Base-by-base conservation (phyloP, 2,888 invertebrate species). In the Cetonia aurata region DNA sequence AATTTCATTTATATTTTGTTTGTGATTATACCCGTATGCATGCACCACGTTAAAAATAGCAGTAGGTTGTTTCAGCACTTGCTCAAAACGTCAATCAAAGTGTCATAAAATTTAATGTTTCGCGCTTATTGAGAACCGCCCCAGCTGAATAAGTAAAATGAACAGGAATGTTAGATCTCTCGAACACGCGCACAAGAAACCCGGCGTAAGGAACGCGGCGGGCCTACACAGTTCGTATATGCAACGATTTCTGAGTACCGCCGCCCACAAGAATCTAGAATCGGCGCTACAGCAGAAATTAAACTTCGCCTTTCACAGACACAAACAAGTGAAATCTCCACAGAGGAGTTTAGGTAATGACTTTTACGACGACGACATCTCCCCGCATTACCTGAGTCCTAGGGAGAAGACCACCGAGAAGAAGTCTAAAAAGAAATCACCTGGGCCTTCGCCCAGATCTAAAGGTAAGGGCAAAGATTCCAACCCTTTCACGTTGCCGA, bases 21-120 rank as follows among this genome's bases (percentile, higher is more conserved):
- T 48, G 13, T 4, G n/a, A 13, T 13, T n/a, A 8, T 48, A 17
- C 48, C 6, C 15, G 3, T 6, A 8, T 17, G n/a, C 15, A 17
- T 17, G n/a, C 6, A 13, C 13, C 6, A 48, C 13, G 1, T 15
- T 48, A 48, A 50, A 65, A 65, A 50, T 50, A 50, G 50, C 50
- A 50, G 17, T 37, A 65, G 62, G 52, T 50, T 65, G 62, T 65
- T 50, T 37, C 37, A 15, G 15, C 46, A 50, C 37, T 37, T 50
- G 37, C 19, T 17, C 13, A 3, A 65, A 65, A 65, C 62, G 62
- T 65, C 62, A 65, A 65, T 37, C 15, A 37, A 52, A 37, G 17
- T 65, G 62, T 65, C 62, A 65, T 37, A 33, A 65, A 65, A 50
- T 65, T 65, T 65, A 65, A 65, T 13, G 62, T 65, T 37, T 52